Base-by-base conservation (phyloP, 2,797 vertebrate species). In the Phrynocephalus guinanensis region DNA sequence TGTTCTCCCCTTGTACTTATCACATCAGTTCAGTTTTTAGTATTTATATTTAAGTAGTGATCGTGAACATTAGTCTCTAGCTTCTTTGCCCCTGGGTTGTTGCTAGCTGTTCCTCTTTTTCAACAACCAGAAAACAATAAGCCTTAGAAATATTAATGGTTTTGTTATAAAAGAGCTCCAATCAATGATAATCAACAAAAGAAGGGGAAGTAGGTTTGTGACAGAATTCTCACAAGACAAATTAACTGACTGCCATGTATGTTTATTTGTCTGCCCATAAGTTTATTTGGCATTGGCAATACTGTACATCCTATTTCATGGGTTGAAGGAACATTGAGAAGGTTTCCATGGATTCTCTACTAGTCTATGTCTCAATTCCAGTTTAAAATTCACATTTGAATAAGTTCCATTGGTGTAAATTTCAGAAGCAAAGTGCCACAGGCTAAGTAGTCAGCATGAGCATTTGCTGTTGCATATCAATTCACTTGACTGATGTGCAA, bases 141-240 rank as follows among this genome's bases (percentile, higher is more conserved):
- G 73, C 72, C 15, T 84, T 9, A 56, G 24, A 84, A 76, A 84
- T 66, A 84, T 48, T 63, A 76, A 48, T 66, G 38, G 63, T 63
- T 75, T 66, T n/a, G 22, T 26, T 84, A 44, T n/a, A 48, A 38
- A 76, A 63, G 52, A 20, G 5, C 26, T 44, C 38, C 38, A 44
- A n/a, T 10, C 44, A 28, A 8, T 50, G 6, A 2, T 76, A 33
- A 76, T 66, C 38, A 75, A 44, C 24, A 71, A 38, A 33, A 20
- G 2, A 15, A n/a, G 20, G 2, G 24, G 20, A 16, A 3, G 16
- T 84, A 13, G 33, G 4, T 63, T 63, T 66, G 18, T 80, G 22
- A 72, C 11, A 24, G 48, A 83, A 20, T 50, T 72, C 67, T 75
- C 52, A 10, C 33, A 33, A 28, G 20, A 83, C n/a, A 56, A 52